Evolutionary conservation across 1,140 invertebrate genomes (phyloP).

Genomic region (Adoxophyes honmai): DNA sequence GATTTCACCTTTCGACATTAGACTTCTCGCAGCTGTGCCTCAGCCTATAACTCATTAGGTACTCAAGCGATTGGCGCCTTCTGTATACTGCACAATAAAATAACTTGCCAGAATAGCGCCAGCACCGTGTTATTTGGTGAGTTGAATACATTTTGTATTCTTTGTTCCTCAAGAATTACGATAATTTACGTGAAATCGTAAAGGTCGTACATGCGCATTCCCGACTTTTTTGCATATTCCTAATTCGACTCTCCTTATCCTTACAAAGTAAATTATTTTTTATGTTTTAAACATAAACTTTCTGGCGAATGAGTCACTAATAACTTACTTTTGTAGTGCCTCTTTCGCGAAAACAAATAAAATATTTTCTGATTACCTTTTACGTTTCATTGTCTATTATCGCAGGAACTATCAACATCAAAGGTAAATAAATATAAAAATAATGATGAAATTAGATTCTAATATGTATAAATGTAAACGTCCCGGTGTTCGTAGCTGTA

Average conservation of each 20-base stretch:
- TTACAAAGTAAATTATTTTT: not conserved
- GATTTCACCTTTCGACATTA: too few relatives aligned
- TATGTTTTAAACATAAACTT: not conserved
- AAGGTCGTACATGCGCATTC: not conserved
- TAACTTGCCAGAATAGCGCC: not conserved
- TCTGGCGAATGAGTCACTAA: too few relatives aligned
- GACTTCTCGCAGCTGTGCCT: too few relatives aligned
- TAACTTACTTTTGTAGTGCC: too few relatives aligned
- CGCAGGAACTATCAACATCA: too few relatives aligned
- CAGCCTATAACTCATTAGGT: not conserved
- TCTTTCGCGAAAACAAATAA: too few relatives aligned
- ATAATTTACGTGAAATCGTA: not conserved
- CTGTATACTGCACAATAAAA: constrained; percentile 1
- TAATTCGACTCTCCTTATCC: not conserved
- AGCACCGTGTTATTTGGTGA: not conserved
- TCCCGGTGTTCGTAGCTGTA: too few relatives aligned
- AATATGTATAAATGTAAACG: too few relatives aligned
- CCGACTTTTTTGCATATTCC: not conserved
- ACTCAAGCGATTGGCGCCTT: not conserved
- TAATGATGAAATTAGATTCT: too few relatives aligned
- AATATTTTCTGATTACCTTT: too few relatives aligned
- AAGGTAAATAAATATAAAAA: too few relatives aligned
- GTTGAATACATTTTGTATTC: not conserved
- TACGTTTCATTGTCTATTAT: too few relatives aligned
- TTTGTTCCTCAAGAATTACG: not conserved